Base-by-base conservation (phyloP, 2,888 invertebrate genomes). In the Axea sp. region DNA sequence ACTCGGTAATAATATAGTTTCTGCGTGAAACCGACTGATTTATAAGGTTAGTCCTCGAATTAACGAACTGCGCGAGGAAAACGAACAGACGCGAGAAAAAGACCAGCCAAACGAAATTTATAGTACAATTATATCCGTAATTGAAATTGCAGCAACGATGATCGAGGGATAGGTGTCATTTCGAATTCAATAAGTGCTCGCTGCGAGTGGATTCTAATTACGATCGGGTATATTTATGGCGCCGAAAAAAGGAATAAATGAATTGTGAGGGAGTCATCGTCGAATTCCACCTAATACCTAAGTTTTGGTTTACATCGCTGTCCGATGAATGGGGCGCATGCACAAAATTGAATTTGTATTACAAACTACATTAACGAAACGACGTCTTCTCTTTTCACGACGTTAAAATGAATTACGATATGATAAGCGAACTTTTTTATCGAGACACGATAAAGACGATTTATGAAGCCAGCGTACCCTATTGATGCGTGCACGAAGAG, bases 1-100 rank as follows among this genome's bases (percentile, higher is more conserved):
- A 68, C 68, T 72, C 64, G 55, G 69, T 69, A 76, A 69, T 73
- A 76, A 76, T 73, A 69, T 62, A 62, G 60, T 73, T 76, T 65
- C 67, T 49, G 53, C 41, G 60, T 67, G 55, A 49, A 65, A 30
- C 31, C 53, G 28, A 8, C 73, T 62, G 74, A 69, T 69, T 69
- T 74, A 74, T 65, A 39, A 30, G 33, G 24, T 59, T 53, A 45
- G 51, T 15, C 47, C 59, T 49, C 59, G 59, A 69, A 68, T 74
- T 68, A 69, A 74, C 53, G 64, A 59, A 53, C 53, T 57, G 51
- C 57, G 51, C 19, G 43, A 30, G 65, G 33, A 73, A 67, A 73
- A 53, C 45, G 41, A 57, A 51, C 59, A 19, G 55, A 55, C 62
- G 49, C 35, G 30, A 30, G 14, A 24, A 17, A 43, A 43, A 43